A percentile compares a stretch with the other conserved stretches of the same genome.
Conservation (phyloP, 1,140 invertebrate species). For the Drosophila bipectinata region DNA sequence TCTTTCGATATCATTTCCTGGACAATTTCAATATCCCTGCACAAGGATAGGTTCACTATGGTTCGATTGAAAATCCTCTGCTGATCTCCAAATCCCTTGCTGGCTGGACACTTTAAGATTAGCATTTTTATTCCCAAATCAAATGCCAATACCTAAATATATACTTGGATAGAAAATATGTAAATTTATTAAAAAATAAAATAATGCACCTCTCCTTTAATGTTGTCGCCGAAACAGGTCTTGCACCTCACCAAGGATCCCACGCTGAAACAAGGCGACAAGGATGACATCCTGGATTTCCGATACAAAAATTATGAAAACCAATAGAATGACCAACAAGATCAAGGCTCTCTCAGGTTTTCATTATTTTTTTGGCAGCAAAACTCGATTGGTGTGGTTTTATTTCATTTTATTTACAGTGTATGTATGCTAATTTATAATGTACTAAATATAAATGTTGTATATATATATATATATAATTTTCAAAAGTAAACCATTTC, state of each 20-base stretch:
- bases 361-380: neutral
- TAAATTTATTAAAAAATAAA: too few relatives aligned
- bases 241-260: conserved; percentile 33
- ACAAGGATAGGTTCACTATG: conserved; percentile 37
- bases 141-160: conserved; percentile 19
- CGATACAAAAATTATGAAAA: neutral
- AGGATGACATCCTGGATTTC: conserved; percentile 9
- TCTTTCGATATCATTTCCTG: conserved; percentile 20
- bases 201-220: conserved; percentile 37
- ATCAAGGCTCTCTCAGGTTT: conserved; percentile 15
- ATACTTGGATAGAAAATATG: neutral
- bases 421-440: conserved; percentile 82
- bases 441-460: conserved; percentile 79
- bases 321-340: neutral
- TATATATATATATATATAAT: conserved; percentile 68
- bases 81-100: conserved; percentile 15
- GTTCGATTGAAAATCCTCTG: conserved; percentile 4
- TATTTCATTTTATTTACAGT: conserved; percentile 82
- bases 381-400: conserved; percentile 34
- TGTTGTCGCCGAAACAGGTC: conserved; percentile 51
- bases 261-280: conserved; percentile 23
- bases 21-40: conserved; percentile 50
- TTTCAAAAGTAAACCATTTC: conserved; percentile 77
- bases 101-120: conserved; percentile 30
- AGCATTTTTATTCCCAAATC: conserved; percentile 43